Percentiles rank a stretch among this genome's conserved stretches.
Evolutionary conservation across 2,797 vertebrate genomes (phyloP).

Genomic region (Rhabdophis nuchalis): DNA sequence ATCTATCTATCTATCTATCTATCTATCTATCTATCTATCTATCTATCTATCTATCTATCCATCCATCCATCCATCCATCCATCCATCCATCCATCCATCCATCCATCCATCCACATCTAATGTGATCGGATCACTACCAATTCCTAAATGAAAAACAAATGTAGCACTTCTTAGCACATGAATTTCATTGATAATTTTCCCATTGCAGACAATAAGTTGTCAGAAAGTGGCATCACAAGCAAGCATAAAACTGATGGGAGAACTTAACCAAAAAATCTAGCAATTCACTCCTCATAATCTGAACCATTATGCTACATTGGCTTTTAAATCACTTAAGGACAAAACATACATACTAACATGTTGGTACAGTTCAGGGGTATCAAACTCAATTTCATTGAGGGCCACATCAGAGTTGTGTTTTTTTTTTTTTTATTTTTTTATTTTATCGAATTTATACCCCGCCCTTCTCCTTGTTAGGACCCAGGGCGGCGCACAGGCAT

Average conservation of each 20-base stretch:
- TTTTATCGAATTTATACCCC: no score
- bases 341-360: not conserved
- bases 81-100: no score
- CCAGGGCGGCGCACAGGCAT: no score
- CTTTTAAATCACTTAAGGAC: not conserved
- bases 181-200: not conserved
- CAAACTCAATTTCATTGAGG: no score
- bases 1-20: not conserved
- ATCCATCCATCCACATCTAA: not conserved
- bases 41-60: no score
- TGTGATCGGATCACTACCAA: not conserved
- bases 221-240: not conserved
- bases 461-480: no score
- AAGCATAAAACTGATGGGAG: not conserved
- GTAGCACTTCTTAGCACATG: not conserved
- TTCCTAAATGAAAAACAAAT: not conserved
- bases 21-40: no score
- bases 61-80: no score
- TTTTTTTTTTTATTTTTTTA: no score
- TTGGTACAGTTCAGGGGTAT: not conserved
- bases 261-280: not conserved
- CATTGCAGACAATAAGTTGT: not conserved
- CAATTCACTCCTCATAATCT: not conserved
- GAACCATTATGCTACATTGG: not conserved
- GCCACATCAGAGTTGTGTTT: no score